A percentile compares a stretch with the other conserved stretches of the same genome.
These are phyloP conservation scores for Tonatia bakeri DNA, from an alignment of 2,113 vertebrate species.

Conservation along the genomic window DNA sequence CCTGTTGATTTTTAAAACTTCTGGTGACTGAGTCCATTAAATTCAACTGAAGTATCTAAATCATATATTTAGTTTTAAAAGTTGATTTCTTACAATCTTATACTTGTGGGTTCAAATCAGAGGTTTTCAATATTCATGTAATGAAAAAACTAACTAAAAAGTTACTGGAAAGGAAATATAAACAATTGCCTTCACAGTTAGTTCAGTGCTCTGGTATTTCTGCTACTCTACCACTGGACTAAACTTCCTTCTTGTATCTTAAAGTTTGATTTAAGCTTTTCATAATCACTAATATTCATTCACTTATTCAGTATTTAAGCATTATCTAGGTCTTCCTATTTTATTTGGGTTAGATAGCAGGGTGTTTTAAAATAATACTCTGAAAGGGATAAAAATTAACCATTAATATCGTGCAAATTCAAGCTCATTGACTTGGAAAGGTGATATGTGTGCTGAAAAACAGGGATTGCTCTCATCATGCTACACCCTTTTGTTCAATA, in stretches of 20 bases:
- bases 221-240: background rate
- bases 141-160: constrained; percentile 10
- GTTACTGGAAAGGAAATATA: background rate
- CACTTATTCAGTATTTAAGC: background rate
- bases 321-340: background rate
- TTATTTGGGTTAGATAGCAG: background rate
- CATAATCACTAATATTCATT: background rate
- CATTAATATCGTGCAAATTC: background rate
- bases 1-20: background rate
- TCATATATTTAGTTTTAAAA: background rate
- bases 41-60: background rate
- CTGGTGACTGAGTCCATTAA: background rate
- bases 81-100: background rate
- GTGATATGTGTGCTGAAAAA: background rate
- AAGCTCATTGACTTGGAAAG: background rate
- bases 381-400: background rate
- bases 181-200: background rate
- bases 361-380: background rate
- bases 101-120: background rate
- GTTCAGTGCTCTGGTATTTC: background rate
- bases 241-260: constrained; percentile 16
- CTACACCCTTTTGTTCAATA: background rate
- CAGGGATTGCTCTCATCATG: background rate
- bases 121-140: background rate
- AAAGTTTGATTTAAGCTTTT: background rate